These are phyloP conservation scores for Propithecus coquereli DNA, from an alignment of 2,113 vertebrate genomes.

Conservation along the genomic window DNA sequence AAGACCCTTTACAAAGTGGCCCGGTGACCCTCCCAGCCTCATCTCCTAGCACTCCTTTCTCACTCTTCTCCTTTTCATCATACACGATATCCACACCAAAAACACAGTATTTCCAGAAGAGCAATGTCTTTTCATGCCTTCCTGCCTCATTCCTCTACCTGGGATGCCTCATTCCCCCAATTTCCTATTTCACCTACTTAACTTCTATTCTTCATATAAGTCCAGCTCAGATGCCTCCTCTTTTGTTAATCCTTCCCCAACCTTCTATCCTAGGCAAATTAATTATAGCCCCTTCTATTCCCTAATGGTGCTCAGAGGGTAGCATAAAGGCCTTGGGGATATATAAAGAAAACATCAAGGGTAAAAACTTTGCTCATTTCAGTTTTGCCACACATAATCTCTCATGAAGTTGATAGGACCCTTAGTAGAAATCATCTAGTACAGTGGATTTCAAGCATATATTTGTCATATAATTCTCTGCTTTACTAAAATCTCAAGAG, in stretches of 20 bases:
- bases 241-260: neutral
- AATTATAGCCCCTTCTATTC: neutral
- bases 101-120: neutral
- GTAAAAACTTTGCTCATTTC: neutral
- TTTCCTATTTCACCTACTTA: neutral
- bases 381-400: neutral
- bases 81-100: neutral
- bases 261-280: neutral
- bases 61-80: neutral
- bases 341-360: neutral
- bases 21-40: neutral
- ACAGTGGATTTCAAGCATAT: neutral
- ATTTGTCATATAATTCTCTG: slow-evolving; percentile 14
- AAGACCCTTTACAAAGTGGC: neutral
- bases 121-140: neutral
- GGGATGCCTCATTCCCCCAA: neutral
- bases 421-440: neutral
- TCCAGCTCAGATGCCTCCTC: neutral
- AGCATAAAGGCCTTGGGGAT: neutral
- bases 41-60: neutral
- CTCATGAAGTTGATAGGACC: neutral
- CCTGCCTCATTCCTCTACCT: neutral
- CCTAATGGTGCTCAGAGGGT: neutral
- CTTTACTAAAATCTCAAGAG: slow-evolving; percentile 15
- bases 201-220: neutral